These are phyloP conservation scores for Sus scrofa DNA, from an alignment of 2,113 vertebrate genomes.

Conservation along the genomic window T2T-Sscrofa CM000828.6:43642001-43642500, in stretches of 20 bases:
- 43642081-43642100: not conserved
- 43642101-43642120: not conserved
- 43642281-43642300: not conserved
- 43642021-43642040: not conserved
- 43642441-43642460: not conserved
- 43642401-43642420: not conserved
- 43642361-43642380: not conserved
- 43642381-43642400: not conserved
- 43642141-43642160: not conserved
- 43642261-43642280: constrained; percentile 11
- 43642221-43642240: not conserved
- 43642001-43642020: not conserved
- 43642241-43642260: not conserved
- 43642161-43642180: not conserved
- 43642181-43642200: not conserved
- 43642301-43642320: not conserved
- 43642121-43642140: not conserved
- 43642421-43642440: not conserved
- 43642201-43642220: not conserved
- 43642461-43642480: too few relatives aligned
- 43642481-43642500: too few relatives aligned
- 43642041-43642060: not conserved
- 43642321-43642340: not conserved
- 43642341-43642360: not conserved
- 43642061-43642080: not conserved